Evolutionary conservation across 2,113 vertebrate species (phyloP).

Genomic region (Malurus alboscapulatus): DNA sequence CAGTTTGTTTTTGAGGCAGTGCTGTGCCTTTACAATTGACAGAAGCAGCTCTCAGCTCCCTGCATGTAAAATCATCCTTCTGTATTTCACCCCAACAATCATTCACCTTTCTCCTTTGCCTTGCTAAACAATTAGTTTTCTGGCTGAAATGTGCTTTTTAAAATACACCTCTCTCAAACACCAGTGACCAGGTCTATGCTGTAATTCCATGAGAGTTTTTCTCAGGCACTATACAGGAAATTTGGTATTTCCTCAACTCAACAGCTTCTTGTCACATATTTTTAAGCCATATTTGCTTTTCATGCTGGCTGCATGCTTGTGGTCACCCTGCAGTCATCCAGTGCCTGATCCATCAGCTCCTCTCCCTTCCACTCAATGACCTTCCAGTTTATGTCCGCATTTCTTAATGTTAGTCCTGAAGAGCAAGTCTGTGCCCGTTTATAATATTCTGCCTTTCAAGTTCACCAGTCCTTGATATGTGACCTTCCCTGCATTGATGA

Average conservation of each 20-base stretch:
- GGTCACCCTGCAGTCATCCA: not conserved
- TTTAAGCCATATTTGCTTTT: not conserved
- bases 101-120: not conserved
- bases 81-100: not conserved
- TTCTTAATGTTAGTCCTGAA: not conserved
- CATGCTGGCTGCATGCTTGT: not conserved
- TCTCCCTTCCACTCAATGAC: not conserved
- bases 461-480: not conserved
- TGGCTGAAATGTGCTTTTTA: not conserved
- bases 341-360: rapidly evolving
- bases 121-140: not conserved
- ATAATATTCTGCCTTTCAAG: not conserved
- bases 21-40: not conserved
- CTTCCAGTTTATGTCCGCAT: not conserved
- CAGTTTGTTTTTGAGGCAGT: not conserved
- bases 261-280: not conserved
- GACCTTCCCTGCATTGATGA: not conserved
- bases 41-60: not conserved
- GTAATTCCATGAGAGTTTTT: not conserved
- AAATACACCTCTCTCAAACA: not conserved
- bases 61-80: not conserved
- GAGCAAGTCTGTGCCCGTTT: rapidly evolving
- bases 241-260: not conserved
- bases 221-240: not conserved
- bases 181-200: not conserved